Base-by-base conservation (phyloP, 2,113 vertebrate species). In the Chamaetylas fuelleborni region DNA sequence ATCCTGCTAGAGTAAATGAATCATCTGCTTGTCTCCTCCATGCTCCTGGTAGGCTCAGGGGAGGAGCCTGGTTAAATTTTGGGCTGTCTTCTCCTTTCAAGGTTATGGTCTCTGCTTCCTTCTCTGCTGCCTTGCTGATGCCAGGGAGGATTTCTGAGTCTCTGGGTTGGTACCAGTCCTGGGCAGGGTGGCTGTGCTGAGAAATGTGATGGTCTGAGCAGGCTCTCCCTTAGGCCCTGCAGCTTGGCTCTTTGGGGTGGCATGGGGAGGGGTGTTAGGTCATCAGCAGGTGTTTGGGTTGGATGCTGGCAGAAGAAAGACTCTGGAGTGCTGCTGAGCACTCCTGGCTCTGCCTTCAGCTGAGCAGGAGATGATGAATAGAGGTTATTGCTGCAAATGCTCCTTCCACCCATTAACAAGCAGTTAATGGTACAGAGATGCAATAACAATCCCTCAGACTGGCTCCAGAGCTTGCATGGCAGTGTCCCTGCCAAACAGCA, bases 351-450 rank as follows among this genome's bases (percentile, higher is more conserved):
- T 80, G 79, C 56, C 61, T 83, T 45, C 71, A 70, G 28, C 56
- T 51, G 56, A 54, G 34, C 43, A 22, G 2, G 26, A 61, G 48
- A 51, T 93, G 92, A 94, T 11, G 1, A 74, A 91, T 92, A 40
- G 91, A 92, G 86, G 88, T 92, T 93, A 70, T 88, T 92, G 80
- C 88, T 71, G 76, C 72, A 91, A 92, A 67, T 86, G 76, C 73
- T 62, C 58, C 65, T 90, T 91, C 51, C 61, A 38, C 64, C 83
- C 77, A 84, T 93, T 95, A 92, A 89, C 80, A 67, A 91, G 94
- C 69, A 34, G 47, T 81, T 92, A 93, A 92, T 86, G 72, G 83
- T 17, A 70, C 67, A 86, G 67, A 57, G 76, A 67, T 51, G 77
- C 86, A 90, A 54, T 86, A 93, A 62, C 77, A 33, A 90, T 74